These are phyloP conservation scores for Chamaea fasciata DNA, from an alignment of 2,113 vertebrate species.

Conservation along the genomic window DNA sequence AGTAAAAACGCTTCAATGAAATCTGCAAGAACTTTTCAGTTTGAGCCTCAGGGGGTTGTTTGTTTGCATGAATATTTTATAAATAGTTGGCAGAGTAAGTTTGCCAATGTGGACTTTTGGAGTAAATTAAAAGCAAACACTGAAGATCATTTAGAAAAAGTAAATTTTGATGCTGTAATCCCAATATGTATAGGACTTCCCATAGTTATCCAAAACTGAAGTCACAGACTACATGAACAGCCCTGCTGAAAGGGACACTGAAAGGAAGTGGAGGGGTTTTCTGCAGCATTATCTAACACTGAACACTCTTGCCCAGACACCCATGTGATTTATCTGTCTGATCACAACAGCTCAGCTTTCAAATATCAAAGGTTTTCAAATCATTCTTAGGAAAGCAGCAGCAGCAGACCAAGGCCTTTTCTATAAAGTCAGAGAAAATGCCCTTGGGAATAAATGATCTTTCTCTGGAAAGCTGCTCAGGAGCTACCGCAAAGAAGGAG, in stretches of 20 bases:
- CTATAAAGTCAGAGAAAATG: not conserved
- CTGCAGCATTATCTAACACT: not conserved
- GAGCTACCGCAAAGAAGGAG: not conserved
- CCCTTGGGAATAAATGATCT: not conserved
- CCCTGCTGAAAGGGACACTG: not conserved
- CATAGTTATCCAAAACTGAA: not conserved
- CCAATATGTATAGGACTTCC: not conserved
- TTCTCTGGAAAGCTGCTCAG: not conserved
- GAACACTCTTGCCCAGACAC: not conserved
- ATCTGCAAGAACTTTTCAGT: not conserved
- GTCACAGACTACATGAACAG: not conserved
- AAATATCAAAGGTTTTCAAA: not conserved
- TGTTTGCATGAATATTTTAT: conserved; percentile 10
- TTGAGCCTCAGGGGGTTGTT: not conserved
- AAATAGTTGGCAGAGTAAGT: not conserved
- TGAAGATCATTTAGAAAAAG: not conserved
- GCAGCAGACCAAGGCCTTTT: not conserved
- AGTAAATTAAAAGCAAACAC: conserved; percentile 2
- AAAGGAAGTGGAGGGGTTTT: not conserved
- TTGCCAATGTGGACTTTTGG: not conserved
- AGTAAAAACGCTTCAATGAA: not conserved
- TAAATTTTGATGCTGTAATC: not conserved
- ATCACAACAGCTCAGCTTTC: not conserved
- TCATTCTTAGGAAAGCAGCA: not conserved
- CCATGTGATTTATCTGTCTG: not conserved